Evolutionary conservation across 2,888 invertebrate genomes (phyloP).

Genomic region (Lymantria monacha): DNA sequence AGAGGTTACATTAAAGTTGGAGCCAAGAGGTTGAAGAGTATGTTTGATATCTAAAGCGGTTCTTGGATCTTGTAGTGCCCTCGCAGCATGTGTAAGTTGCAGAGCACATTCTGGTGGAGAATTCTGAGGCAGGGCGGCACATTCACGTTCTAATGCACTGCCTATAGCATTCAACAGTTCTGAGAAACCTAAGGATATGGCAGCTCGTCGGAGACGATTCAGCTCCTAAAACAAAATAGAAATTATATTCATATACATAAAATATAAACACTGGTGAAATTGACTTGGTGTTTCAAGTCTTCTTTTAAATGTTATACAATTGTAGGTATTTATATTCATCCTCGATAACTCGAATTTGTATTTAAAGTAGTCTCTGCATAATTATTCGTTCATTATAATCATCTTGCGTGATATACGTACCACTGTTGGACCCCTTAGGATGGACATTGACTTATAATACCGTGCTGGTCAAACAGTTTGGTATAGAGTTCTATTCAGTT

Average conservation of each 20-base stretch:
- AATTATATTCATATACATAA: background rate
- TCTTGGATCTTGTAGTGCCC: constrained; percentile 88
- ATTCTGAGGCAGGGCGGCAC: constrained; percentile 88
- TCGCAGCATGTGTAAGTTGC: constrained; percentile 94
- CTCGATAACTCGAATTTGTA: too few species aligned
- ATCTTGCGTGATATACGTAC: too few species aligned
- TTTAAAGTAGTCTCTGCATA: too few species aligned
- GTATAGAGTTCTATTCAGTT: too few species aligned
- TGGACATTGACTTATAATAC: too few species aligned
- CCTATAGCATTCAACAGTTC: constrained; percentile 94
- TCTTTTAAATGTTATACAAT: too few species aligned
- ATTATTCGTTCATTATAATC: too few species aligned
- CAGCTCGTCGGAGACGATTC: constrained; percentile 94
- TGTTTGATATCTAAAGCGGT: constrained; percentile 74
- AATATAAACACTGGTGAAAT: background rate
- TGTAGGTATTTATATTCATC: too few species aligned
- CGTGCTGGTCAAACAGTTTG: too few species aligned
- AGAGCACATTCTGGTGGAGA: constrained; percentile 93
- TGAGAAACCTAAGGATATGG: constrained; percentile 94
- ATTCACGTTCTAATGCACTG: constrained; percentile 93
- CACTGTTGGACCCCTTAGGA: too few species aligned
- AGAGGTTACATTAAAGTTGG: constrained; percentile 52
- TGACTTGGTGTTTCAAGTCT: too few species aligned
- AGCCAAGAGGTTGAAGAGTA: constrained; percentile 60
- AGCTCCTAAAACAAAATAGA: constrained; percentile 86